Base-by-base conservation (phyloP, 2,113 vertebrate genomes). In the Nestor notabilis region DNA sequence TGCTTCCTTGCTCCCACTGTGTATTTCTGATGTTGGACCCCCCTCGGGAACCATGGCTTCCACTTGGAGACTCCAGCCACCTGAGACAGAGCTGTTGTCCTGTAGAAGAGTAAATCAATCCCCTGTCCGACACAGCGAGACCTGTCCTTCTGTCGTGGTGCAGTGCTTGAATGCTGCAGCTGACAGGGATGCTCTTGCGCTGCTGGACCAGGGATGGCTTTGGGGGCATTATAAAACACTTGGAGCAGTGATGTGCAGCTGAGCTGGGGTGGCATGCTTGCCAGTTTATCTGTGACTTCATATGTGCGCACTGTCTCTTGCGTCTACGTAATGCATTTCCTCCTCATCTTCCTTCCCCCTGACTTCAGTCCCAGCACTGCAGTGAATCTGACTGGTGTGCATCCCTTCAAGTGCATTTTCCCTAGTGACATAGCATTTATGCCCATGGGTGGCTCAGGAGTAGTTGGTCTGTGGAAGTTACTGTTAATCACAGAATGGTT, bases 321-420 rank as follows among this genome's bases (percentile, higher is more conserved):
- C 28, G 28, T 80, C 39, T 63, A 0, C 16, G 71, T 16, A 70
- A 85, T 69, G 60, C 46, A 9, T 63, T 93, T 92, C 19, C 21
- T 63, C 46, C 49, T 89, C 39, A 17, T 47, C 19, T 69, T 47
- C 31, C 9, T 50, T 74, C 9, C 14, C 15, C 82, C 70, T 65
- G 56, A 69, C 53, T 95, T 90, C 50, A 68, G 50, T 60, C 75
- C 79, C 37, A 81, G 74, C 37, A 46, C 92, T 96, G 97, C 93
- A 95, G 91, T 16, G n/a, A 87, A 31, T 47, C 61, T 89, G 89
- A 16, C 77, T 47, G 35, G 25, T 43, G 37, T 85, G 49, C 18
- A 9, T 66, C 61, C 41, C 44, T 91, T 49, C 13, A 17, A 56
- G 41, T 43, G 44, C 3, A 2, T 9, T 60, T 64, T 70, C 13